Evolutionary conservation across 2,797 vertebrate species (phyloP).

Genomic region (Poecile montanus): DNA sequence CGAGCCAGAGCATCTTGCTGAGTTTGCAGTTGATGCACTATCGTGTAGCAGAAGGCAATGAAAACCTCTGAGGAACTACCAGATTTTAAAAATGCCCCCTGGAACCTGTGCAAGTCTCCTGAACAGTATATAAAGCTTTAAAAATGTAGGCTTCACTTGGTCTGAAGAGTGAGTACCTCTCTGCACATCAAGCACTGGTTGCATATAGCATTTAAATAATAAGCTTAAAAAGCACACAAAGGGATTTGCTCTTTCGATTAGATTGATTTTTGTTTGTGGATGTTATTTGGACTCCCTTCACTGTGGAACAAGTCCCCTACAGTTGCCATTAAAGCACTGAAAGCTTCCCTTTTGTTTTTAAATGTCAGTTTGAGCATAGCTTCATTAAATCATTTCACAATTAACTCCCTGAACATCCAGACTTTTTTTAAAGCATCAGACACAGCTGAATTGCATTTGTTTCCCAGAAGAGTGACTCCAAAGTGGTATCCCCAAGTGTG

Average conservation of each 20-base stretch:
- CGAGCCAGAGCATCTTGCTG: slow-evolving; percentile 40
- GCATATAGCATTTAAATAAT: slow-evolving; percentile 68
- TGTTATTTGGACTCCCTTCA: slow-evolving; percentile 68
- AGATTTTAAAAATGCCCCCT: slow-evolving; percentile 12
- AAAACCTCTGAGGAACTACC: background rate
- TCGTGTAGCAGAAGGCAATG: slow-evolving; percentile 19
- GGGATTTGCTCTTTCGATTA: slow-evolving; percentile 70
- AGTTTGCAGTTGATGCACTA: slow-evolving; percentile 13
- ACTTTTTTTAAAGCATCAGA: slow-evolving; percentile 58
- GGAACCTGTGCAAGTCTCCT: slow-evolving; percentile 33
- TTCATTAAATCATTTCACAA: slow-evolving; percentile 72
- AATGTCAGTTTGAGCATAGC: slow-evolving; percentile 70
- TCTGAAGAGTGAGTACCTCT: slow-evolving; percentile 14
- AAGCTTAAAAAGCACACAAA: slow-evolving; percentile 65
- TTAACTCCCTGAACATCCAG: slow-evolving; percentile 66
- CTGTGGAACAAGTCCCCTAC: slow-evolving; percentile 68
- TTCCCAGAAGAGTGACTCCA: slow-evolving; percentile 68
- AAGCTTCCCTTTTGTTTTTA: slow-evolving; percentile 73
- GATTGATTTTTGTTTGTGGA: slow-evolving; percentile 74
- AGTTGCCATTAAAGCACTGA: slow-evolving; percentile 71
- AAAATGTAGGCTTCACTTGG: background rate
- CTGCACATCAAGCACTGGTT: slow-evolving; percentile 8
- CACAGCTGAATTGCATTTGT: slow-evolving; percentile 60
- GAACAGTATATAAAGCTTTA: background rate
- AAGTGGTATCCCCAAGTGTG: slow-evolving; percentile 62